Evolutionary conservation across 2,888 invertebrate genomes (phyloP), one percentile per base, ranked within the genome.

Genomic region (Caenorhabditis uteleia): DNA sequence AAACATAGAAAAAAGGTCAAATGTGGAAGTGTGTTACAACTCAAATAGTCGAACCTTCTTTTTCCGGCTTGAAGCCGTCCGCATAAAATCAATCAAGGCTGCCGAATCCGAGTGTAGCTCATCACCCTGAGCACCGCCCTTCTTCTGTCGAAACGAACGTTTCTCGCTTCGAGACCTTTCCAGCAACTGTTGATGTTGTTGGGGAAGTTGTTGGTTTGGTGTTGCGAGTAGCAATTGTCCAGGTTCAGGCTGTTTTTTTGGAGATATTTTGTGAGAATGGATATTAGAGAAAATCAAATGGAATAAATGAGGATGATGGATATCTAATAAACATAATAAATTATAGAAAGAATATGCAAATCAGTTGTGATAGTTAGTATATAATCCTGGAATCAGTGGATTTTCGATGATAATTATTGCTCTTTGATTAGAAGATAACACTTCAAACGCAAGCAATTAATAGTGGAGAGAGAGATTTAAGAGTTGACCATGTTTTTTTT

Each of bases 31-130:
- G n/a, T 14, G 38, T 18, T 8, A 20, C 38, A 20, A 10, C 18
- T 20, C 18, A 16, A 16, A 10, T 23, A 12, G 10, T 25, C 57
- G 51, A 50, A 64, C 64, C 67, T 78, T 77, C 64, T 70, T 73
- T 27, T 61, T 68, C 36, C 68, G 56, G 40, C 71, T 61, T 54
- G 76, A 62, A 25, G 74, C 60, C 42, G 69, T 70, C 42, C 77
- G 67, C 58, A 77, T 77, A 50, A 79, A 74, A 47, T 80, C 74
- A 44, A 80, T 64, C 25, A 81, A 65, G 3, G 78, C 78, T 16
- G 77, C 75, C 36, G 74, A 67, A 51, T 74, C 78, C 44, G 74
- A 71, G 61, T 77, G 78, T 39, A 72, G 66, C 18, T 67, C 64
- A 34, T 68, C 57, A 44, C 59, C 67, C 36, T 51, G 49, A 23